Percentiles rank a stretch among this genome's conserved stretches.
Evolutionary conservation across 37 sponge, comb jelly and placozoan genomes (phyloP).

Genomic region (Halisarca cf. caerulea): DNA sequence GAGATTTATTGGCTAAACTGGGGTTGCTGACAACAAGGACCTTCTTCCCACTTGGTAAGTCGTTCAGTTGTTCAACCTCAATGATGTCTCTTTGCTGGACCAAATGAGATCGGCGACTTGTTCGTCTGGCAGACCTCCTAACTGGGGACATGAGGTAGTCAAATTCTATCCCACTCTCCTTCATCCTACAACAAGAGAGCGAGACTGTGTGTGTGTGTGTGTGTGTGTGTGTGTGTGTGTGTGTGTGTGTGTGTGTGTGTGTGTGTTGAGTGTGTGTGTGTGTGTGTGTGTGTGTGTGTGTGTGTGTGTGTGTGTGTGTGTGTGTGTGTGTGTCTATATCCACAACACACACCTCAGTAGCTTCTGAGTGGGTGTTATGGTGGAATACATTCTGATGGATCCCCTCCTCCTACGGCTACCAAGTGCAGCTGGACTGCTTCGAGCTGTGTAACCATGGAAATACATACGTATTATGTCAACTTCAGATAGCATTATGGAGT

Average conservation of each 20-base stretch:
- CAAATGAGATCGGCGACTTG: too few species aligned
- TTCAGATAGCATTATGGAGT: too few species aligned
- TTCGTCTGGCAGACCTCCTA: background rate
- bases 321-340: background rate
- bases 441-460: constrained; percentile 7
- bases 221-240: too few species aligned
- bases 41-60: background rate
- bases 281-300: background rate
- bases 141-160: constrained; percentile 9
- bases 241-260: too few species aligned
- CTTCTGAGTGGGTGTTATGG: background rate
- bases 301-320: too few species aligned
- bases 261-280: background rate
- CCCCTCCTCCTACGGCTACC: background rate
- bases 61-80: constrained; percentile 8
- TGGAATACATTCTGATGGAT: constrained; percentile 12
- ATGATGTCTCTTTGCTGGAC: background rate
- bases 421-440: constrained; percentile 6
- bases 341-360: background rate
- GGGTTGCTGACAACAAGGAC: background rate
- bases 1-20: too few species aligned
- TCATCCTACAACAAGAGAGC: too few species aligned
- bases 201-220: too few species aligned
- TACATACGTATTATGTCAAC: too few species aligned
- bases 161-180: background rate